phyloP scores from a whole-genome alignment of 1,140 invertebrate species.

The Hylaeus volcanicus region DNA sequence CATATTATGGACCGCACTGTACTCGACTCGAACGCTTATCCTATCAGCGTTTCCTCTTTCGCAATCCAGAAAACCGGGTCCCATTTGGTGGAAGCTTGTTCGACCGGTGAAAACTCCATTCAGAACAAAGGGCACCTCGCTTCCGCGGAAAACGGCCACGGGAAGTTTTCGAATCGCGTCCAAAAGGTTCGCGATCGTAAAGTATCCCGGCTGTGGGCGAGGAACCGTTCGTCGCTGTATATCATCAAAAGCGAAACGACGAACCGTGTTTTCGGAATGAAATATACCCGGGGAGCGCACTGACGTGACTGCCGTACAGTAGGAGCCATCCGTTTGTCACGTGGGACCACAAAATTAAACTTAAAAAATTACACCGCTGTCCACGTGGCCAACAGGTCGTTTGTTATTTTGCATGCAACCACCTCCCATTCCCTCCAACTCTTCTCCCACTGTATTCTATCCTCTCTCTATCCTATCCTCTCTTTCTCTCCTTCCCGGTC shows the following conservation, averaged over 20 bases:
- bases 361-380: slow-evolving; percentile 65
- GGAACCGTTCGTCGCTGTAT: slow-evolving; percentile 14
- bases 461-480: not conserved
- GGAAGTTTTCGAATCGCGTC: not conserved
- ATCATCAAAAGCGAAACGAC: slow-evolving; percentile 53
- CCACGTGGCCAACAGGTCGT: slow-evolving; percentile 60
- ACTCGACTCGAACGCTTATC: too few relatives aligned
- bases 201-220: not conserved
- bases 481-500: not conserved
- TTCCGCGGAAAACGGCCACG: too few relatives aligned
- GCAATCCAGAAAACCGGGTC: too few relatives aligned
- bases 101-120: too few relatives aligned
- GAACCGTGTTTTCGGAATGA: slow-evolving; percentile 50
- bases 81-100: too few relatives aligned
- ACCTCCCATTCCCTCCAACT: not conserved
- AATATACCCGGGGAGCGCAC: slow-evolving; percentile 41
- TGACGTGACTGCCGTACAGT: slow-evolving; percentile 25
- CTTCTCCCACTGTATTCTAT: not conserved
- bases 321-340: slow-evolving; percentile 57
- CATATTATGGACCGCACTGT: too few relatives aligned
- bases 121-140: too few relatives aligned
- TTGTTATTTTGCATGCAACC: slow-evolving; percentile 54
- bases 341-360: slow-evolving; percentile 64
- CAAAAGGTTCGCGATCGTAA: not conserved
- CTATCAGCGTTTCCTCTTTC: too few relatives aligned